phyloP scores from a whole-genome alignment of 2,113 vertebrate species.

The Proterorhinus semilunaris region DNA sequence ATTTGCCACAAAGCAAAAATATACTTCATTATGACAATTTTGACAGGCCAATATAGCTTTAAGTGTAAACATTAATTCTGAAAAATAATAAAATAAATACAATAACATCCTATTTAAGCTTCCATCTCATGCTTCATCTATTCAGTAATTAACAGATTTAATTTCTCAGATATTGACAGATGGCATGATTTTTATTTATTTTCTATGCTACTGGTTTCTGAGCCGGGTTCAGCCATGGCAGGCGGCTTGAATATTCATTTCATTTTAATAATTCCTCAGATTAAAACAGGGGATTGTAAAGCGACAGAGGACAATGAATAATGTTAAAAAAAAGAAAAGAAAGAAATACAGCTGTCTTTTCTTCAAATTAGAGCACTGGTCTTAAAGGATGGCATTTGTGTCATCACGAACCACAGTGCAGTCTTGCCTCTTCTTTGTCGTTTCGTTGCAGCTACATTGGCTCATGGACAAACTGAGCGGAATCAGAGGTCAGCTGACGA shows the following conservation, averaged over 20 bases:
- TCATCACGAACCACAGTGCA: neutral
- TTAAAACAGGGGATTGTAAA: constrained; percentile 63
- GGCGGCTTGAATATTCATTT: constrained; percentile 76
- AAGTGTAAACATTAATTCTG: too few species aligned
- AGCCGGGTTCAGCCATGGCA: constrained; percentile 62
- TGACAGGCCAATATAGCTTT: too few species aligned
- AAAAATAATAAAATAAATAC: too few species aligned
- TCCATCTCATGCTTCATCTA: neutral
- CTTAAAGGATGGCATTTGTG: neutral
- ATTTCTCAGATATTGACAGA: constrained; percentile 64
- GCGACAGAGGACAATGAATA: constrained; percentile 22
- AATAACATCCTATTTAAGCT: neutral
- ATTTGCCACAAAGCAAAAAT: too few species aligned
- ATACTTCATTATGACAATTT: too few species aligned
- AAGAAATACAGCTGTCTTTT: constrained; percentile 17
- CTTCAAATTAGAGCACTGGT: constrained; percentile 4
- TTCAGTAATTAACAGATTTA: neutral
- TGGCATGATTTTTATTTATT: constrained; percentile 60
- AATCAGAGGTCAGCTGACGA: constrained; percentile 38
- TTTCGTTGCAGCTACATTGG: neutral
- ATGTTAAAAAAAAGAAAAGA: constrained; percentile 23
- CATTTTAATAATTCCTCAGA: constrained; percentile 76
- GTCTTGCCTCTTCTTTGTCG: neutral
- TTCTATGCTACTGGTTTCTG: constrained; percentile 44
- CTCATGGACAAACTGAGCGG: neutral